Evolutionary conservation across 2,113 vertebrate genomes (phyloP).

Genomic region (Apus apus): DNA sequence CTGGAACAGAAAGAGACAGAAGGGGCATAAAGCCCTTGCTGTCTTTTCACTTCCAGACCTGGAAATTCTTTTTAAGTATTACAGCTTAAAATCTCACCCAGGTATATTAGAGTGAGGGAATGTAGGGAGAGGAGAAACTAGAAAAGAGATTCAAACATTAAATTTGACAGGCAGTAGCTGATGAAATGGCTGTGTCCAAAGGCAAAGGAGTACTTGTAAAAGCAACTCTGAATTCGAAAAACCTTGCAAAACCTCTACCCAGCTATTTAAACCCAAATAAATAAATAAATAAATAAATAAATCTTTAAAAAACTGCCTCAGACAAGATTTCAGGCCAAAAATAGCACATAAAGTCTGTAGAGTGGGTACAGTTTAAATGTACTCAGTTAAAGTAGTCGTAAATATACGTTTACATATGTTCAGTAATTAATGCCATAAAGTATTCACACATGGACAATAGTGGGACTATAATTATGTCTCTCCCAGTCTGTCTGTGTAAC

Average conservation of each 20-base stretch:
- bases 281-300: not conserved
- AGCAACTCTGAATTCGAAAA: not conserved
- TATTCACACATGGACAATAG: constrained; percentile 40
- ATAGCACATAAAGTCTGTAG: not conserved
- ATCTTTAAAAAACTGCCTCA: not conserved
- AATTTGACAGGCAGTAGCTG: not conserved
- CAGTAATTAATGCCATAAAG: constrained; percentile 54
- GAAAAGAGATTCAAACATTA: not conserved
- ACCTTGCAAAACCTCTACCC: not conserved
- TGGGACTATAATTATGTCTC: constrained; percentile 23
- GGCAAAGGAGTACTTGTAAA: not conserved
- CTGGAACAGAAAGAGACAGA: not conserved
- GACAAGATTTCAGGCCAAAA: not conserved
- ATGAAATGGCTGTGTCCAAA: not conserved
- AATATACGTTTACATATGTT: constrained; percentile 51
- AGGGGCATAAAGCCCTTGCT: not conserved
- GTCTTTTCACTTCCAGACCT: not conserved
- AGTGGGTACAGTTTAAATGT: not conserved
- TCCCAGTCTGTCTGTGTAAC: constrained; percentile 26
- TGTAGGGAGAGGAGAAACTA: not conserved
- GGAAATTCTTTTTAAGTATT: not conserved
- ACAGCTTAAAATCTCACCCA: not conserved
- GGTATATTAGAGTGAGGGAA: rapidly evolving
- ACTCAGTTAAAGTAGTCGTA: not conserved
- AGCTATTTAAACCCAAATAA: not conserved